phyloP scores from a whole-genome alignment of 35 echinoderm and acorn worm species.

The Anneissia japonica region DNA sequence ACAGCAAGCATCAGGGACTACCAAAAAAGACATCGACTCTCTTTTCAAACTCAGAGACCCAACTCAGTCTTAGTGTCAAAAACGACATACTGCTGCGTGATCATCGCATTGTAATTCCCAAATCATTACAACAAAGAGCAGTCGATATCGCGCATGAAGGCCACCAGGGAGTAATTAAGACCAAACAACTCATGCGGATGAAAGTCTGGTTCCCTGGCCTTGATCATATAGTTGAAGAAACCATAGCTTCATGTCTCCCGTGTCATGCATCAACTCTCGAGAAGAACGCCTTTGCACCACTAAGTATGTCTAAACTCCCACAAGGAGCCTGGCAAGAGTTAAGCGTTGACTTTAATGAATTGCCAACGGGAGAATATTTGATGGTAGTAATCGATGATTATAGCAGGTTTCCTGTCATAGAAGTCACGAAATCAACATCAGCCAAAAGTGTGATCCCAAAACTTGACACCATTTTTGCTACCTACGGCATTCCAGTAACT shows the following conservation, averaged over 20 bases:
- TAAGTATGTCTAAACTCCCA: conserved; percentile 34
- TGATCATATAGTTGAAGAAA: conserved; percentile 36
- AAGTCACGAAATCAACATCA: conserved; percentile 58
- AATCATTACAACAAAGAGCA: conserved; percentile 15
- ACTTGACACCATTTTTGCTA: conserved; percentile 59
- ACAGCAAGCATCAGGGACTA: neutral
- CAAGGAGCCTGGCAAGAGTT: conserved; percentile 42
- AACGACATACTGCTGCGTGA: conserved; percentile 31
- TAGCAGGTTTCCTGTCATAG: conserved; percentile 42
- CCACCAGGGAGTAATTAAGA: conserved; percentile 66
- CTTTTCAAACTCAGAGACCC: conserved; percentile 29
- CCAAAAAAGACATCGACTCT: neutral
- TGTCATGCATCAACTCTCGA: conserved; percentile 39
- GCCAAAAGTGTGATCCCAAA: conserved; percentile 47
- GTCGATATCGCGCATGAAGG: conserved; percentile 62
- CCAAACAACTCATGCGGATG: conserved; percentile 50
- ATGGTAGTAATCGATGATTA: conserved; percentile 46
- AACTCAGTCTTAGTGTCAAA: conserved; percentile 30
- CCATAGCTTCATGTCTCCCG: conserved; percentile 29
- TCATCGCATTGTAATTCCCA: conserved; percentile 59
- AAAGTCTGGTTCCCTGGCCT: conserved; percentile 79
- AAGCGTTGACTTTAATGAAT: conserved; percentile 55
- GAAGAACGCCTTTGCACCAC: neutral
- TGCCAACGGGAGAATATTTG: conserved; percentile 33
- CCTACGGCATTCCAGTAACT: conserved; percentile 31